Base-by-base conservation (phyloP, 1,140 invertebrate genomes). In the Aradophagus sp. region DNA sequence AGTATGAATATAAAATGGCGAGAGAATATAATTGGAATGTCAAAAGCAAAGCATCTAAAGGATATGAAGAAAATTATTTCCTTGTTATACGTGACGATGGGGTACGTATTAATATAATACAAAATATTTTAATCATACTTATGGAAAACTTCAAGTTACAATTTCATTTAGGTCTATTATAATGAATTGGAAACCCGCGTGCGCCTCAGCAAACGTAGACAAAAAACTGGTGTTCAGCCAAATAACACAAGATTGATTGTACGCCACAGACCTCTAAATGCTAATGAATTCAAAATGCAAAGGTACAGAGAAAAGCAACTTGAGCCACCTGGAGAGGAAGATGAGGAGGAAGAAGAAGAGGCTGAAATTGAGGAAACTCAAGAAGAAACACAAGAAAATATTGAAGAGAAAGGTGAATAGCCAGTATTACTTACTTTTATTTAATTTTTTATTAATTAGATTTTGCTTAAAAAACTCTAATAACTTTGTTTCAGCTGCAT, bases 11-110 rank as follows among this genome's bases (percentile, higher is more conserved):
- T 76, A 95, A 95, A 86, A 97, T 97, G 92, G 94, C 95, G 0
- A 88, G 96, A 72, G 95, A 97, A 82, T 97, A 97, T 78, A 97
- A 97, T 77, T 99, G 97, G 97, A 99, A 98, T 86, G 97, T 99
- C 1, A 99, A 99, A 81, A 98, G 95, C 81, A 99, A 99, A 88
- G 92, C 95, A 0, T 96, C 95, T 0, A 97, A 98, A 83, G 97
- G 97, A 27, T 99, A 98, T 78, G 97, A 99, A 85, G 97, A 99
- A 84, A 99, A 97, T 84, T 99, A 99, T 82, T 99, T 99, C 86
- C 93, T 99, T 84, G 93, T 98, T 50, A 90, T 97, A 44, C 89
- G 96, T 45, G 91, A 94, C 70, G 93, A 97, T 78, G 93, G 92
- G 36, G 93, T 86, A 59, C 29, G 67, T 75, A 55, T 26, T 11